Percentiles rank a stretch among this genome's conserved stretches.
Conservation (phyloP, 2,888 invertebrate genomes). For the Nomada fabriciana region DNA sequence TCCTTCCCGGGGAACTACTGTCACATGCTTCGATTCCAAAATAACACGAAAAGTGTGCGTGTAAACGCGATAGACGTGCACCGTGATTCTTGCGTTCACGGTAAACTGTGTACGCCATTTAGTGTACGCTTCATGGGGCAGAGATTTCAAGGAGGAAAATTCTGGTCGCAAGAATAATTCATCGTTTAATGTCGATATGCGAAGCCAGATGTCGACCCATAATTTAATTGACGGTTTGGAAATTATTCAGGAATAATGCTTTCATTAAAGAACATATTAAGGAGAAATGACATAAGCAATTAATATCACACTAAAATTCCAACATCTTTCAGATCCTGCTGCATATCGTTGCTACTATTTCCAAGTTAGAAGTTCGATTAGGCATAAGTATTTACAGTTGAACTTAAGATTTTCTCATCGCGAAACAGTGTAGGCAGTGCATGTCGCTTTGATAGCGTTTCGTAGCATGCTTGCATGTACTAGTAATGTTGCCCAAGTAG, state of each 20-base stretch:
- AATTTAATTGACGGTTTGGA: not conserved
- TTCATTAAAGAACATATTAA: not conserved
- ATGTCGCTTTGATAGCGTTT: constrained; percentile 56
- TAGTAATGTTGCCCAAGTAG: constrained; percentile 56
- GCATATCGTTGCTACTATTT: constrained; percentile 38
- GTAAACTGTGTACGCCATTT: not conserved
- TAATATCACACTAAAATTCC: constrained; percentile 13
- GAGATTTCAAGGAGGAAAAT: not conserved
- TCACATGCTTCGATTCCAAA: constrained; percentile 3
- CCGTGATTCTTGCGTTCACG: not conserved
- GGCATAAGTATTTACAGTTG: constrained; percentile 49
- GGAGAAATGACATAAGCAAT: not conserved
- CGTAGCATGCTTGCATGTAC: constrained; percentile 66
- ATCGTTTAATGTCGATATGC: not conserved
- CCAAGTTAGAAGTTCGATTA: constrained; percentile 49
- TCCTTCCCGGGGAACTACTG: too few relatives aligned
- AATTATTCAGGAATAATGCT: not conserved
- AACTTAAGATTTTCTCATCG: constrained; percentile 32
- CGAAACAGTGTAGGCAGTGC: constrained; percentile 45
- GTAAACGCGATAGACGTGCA: not conserved
- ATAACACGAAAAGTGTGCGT: not conserved
- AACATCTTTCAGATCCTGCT: constrained; percentile 47
- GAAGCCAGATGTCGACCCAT: not conserved
- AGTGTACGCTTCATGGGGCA: not conserved
- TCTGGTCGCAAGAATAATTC: not conserved